These are phyloP conservation scores for Leuciscus waleckii DNA, from an alignment of 2,797 vertebrate species.

Conservation along the genomic window DNA sequence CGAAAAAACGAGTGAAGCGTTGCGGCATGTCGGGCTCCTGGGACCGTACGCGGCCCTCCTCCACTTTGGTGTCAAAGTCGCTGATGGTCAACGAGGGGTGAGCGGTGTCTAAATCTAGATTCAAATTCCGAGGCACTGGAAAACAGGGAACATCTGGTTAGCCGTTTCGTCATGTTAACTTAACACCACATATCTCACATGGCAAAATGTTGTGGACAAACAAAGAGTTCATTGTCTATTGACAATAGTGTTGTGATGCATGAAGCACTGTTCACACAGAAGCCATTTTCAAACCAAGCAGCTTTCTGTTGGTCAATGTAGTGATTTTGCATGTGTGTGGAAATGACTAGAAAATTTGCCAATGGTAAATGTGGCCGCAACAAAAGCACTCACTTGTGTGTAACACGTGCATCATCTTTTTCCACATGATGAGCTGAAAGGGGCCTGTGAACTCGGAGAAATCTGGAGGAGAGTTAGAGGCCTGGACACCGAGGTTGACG, in stretches of 20 bases:
- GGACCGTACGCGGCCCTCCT: constrained; percentile 75
- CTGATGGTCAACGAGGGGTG: constrained; percentile 78
- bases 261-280: not conserved
- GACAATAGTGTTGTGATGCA: not conserved
- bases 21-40: constrained; percentile 78
- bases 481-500: constrained; percentile 59
- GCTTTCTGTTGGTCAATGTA: not conserved
- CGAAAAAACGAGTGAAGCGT: constrained; percentile 81
- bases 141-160: not conserved
- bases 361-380: not conserved
- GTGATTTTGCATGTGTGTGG: too few relatives aligned
- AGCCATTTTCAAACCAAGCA: not conserved
- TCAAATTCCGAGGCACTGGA: constrained; percentile 83
- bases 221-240: not conserved
- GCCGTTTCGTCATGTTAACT: not conserved
- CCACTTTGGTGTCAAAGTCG: constrained; percentile 83
- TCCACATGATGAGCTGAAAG: constrained; percentile 84
- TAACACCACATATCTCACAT: not conserved
- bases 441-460: constrained; percentile 80
- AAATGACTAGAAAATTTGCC: not conserved
- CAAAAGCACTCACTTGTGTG: constrained; percentile 70
- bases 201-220: not conserved
- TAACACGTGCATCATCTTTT: constrained; percentile 85
- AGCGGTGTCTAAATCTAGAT: constrained; percentile 80
- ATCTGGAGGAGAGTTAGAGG: constrained; percentile 72